Base-by-base conservation (phyloP, 2,113 vertebrate genomes). In the Lophochroa leadbeateri region DNA sequence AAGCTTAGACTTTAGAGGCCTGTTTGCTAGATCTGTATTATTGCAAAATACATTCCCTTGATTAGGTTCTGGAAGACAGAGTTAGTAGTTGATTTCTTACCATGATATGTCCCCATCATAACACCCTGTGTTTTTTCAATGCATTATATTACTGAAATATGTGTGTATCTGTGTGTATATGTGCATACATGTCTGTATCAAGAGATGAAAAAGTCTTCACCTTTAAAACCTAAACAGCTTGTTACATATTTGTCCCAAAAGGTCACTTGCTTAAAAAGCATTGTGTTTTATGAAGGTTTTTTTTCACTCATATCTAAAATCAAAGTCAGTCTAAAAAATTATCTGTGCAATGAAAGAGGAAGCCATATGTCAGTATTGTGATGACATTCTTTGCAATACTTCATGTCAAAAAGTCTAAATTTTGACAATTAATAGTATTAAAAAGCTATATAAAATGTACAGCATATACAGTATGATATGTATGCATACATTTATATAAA, bases 391-490 rank as follows among this genome's bases (percentile, higher is more conserved):
- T 94, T 86, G 88, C 53, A 74, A 71, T 58, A 37, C 76, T 93
- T 49, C 74, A 27, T 94, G 72, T 70, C 92, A 96, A 95, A 76
- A 91, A 67, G 33, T 86, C 95, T 92, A 96, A 31, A 80, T 97
- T 97, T 88, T 88, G 79, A 96, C 90, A 82, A 74, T 53, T 90
- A 92, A n/a, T 90, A 89, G 90, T 96, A 94, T 97, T 97, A 89
- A 97, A 97, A 96, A 87, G 89, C 88, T 97, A 93, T 97, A 94
- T 97, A 96, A 97, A 94, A 97, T 97, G 52, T 97, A 97, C 97
- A 97, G 77, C 94, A 97, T 97, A 92, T 97, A 97, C 97, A 97
- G 71, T 67, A 91, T 64, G 11, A 12, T 96, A 85, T 84, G 96
- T 94, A 93, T 97, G 96, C 95, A 78, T 85, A 91, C 89, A 97